Conservation (phyloP, 2,113 vertebrate genomes). For the Petrocephalus zakoni region DNA sequence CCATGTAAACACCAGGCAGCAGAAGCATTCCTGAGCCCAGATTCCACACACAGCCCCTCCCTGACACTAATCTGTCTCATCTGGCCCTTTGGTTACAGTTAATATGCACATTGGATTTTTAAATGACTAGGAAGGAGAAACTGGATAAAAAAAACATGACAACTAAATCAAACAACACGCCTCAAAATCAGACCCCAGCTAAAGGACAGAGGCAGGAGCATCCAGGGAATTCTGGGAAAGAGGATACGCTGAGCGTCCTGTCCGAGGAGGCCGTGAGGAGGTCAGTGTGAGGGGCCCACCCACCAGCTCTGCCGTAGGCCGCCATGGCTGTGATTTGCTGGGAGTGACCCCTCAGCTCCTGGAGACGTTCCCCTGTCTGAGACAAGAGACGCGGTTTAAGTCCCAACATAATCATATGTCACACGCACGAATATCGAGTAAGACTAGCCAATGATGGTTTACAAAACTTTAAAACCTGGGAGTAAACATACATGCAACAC, state of each 20-base stretch:
- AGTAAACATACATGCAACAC: not conserved
- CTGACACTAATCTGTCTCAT: not conserved
- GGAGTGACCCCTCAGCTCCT: constrained; percentile 79
- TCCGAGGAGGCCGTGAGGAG: constrained; percentile 89
- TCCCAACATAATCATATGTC: not conserved
- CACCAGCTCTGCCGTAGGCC: constrained; percentile 54
- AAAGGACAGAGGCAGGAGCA: not conserved
- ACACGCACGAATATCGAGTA: not conserved
- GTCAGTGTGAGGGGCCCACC: constrained; percentile 47
- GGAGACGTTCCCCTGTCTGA: constrained; percentile 84
- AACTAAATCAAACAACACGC: not conserved
- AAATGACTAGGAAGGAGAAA: not conserved
- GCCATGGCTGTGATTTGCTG: constrained; percentile 86
- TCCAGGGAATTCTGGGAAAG: not conserved
- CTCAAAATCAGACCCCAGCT: not conserved
- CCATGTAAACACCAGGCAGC: not conserved
- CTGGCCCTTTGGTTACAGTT: not conserved
- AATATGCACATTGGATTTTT: not conserved
- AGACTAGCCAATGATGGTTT: not conserved
- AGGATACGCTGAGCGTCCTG: constrained; percentile 89
- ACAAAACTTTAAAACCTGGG: not conserved
- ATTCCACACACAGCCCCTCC: not conserved
- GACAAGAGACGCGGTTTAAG: constrained; percentile 23
- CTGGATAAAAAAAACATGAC: not conserved
- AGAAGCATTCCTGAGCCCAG: not conserved